Conservation (phyloP, 2,888 invertebrate species). For the Drosophila diplacantha region DNA sequence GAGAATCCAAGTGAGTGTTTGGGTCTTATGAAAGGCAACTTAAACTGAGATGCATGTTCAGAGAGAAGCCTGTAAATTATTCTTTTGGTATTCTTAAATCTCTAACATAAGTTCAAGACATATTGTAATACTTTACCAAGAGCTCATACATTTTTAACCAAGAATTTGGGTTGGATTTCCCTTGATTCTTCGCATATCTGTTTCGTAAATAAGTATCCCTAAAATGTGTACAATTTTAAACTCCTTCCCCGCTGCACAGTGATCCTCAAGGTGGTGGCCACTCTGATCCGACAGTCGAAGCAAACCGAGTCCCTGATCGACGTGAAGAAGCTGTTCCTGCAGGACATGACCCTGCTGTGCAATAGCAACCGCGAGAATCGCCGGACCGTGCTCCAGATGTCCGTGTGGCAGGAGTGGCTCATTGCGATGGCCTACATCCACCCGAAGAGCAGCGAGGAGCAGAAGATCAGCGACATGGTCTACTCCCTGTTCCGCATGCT, state of each 20-base stretch:
- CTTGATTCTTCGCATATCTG: too few relatives aligned
- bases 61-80: too few relatives aligned
- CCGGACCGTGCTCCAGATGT: conserved; percentile 98
- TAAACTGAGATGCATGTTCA: background rate
- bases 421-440: conserved; percentile 99
- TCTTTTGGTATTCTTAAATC: too few relatives aligned
- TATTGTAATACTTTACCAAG: too few relatives aligned
- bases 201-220: background rate
- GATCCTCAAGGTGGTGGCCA: conserved; percentile 99
- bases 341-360: conserved; percentile 98
- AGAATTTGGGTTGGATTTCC: background rate
- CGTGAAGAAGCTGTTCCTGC: conserved; percentile 96
- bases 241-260: conserved; percentile 80
- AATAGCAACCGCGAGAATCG: conserved; percentile 98
- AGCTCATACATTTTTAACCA: too few relatives aligned
- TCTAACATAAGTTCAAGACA: background rate
- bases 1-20: conserved; percentile 94
- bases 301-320: conserved; percentile 93
- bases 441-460: conserved; percentile 95
- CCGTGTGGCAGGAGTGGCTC: conserved; percentile 99
- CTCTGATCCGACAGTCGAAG: conserved; percentile 96
- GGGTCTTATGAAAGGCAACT: fast-evolving
- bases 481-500: conserved; percentile 98
- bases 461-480: conserved; percentile 98
- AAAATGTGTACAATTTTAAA: background rate